Evolutionary conservation across 92 coral and sea anemone species (phyloP), one percentile per base, ranked within the genome.

Genomic region (Porites evermanni): DNA sequence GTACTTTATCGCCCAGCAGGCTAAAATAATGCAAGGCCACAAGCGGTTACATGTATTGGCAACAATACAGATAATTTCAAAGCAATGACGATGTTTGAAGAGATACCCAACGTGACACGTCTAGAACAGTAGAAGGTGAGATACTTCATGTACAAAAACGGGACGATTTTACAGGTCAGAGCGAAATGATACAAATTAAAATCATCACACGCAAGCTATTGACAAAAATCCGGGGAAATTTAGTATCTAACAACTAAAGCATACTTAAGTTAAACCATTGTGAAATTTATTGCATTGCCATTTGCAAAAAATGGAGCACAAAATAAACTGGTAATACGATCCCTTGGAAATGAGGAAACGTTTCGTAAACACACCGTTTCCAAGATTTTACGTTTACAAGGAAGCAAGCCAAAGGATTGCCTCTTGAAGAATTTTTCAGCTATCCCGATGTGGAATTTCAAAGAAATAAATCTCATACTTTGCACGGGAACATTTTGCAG

Each of bases 351-450:
- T 74, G 65, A 52, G 13, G 10, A 17, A 18, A 53, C 14, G 4
- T 14, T 67, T 29, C 12, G 76, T 75, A 84, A 84, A 76, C 88
- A 85, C 6, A 47, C 59, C 67, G 88, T 85, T 52, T 26, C 88
- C 51, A 77, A 19, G 82, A 66, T 38, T 82, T 3, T 64, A 24
- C 14, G 67, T 63, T 84, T 32, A 84, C 81, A 17, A 74, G 66
- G 81, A 65, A 74, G 64, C 53, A 24, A 50, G 69, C 12, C 38
- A 64, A 64, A n/a, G 58, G 4, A 12, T 47, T 21, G 52, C 56
- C 61, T 67, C 9, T 53, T 7, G 14, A 53, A 23, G 2, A 32
- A 67, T 72, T 26, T 19, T 66, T 79, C 74, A 66, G 53, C 59
- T 47, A 10, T 50, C 50, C 14, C 19, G 12, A 24, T 10, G 10